phyloP scores from a whole-genome alignment of 2,113 vertebrate species.

The Rhinoderma darwinii region DNA sequence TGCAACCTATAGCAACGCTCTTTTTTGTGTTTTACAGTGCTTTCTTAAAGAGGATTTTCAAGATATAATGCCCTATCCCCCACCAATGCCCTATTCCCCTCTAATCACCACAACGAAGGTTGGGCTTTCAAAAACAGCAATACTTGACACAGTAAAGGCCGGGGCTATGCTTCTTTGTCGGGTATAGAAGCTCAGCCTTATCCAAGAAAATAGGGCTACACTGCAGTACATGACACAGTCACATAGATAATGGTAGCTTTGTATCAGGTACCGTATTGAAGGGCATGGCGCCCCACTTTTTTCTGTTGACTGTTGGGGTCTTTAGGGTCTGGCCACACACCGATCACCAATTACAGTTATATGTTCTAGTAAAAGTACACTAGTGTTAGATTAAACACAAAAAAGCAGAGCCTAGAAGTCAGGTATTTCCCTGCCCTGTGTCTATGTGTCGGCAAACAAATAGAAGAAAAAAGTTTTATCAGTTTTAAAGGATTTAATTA shows the following conservation, averaged over 20 bases:
- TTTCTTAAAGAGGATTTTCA: too few species aligned
- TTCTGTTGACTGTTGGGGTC: not conserved
- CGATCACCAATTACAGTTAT: not conserved
- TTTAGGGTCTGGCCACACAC: not conserved
- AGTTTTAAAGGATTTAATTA: not conserved
- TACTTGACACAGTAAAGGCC: too few species aligned
- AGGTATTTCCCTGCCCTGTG: not conserved
- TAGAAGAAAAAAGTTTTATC: not conserved
- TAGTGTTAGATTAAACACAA: not conserved
- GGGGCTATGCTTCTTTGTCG: too few species aligned
- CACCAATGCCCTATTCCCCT: not conserved
- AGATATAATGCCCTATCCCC: not conserved
- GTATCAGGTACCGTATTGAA: too few species aligned
- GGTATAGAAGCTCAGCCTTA: too few species aligned
- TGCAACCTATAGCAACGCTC: too few species aligned
- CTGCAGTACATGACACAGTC: too few species aligned
- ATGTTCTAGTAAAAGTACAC: not conserved
- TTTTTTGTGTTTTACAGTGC: too few species aligned
- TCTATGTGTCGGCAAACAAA: not conserved
- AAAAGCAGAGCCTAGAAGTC: not conserved
- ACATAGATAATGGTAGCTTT: too few species aligned
- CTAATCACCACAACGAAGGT: not conserved
- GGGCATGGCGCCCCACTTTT: too few species aligned
- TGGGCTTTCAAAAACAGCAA: not conserved
- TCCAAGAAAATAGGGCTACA: too few species aligned